These are phyloP conservation scores for Zoanthus sociatus DNA, from an alignment of 92 coral and sea anemone species.

Conservation along the genomic window DNA sequence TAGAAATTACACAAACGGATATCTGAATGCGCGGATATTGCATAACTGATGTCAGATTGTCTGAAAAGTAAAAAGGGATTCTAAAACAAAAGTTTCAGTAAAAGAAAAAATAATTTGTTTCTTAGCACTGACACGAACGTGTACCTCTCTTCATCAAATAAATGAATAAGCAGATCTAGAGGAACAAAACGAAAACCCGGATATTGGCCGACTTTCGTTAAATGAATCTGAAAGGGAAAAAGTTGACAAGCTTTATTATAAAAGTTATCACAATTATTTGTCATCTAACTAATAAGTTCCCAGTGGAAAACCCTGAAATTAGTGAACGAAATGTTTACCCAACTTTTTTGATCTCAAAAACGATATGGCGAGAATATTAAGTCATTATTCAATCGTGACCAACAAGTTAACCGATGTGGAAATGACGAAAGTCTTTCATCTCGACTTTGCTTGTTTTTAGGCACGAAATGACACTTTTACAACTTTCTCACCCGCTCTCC, in stretches of 20 bases:
- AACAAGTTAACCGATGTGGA: not conserved
- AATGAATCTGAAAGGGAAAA: not conserved
- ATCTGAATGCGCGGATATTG: not conserved
- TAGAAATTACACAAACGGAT: not conserved
- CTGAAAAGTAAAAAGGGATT: too few relatives aligned
- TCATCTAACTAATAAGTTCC: not conserved
- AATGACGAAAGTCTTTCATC: not conserved
- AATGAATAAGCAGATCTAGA: not conserved
- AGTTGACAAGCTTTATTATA: not conserved
- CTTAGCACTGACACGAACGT: slow-evolving; percentile 3
- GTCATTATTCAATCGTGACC: slow-evolving; percentile 8
- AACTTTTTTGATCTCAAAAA: slow-evolving; percentile 2
- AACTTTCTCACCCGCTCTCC: not conserved
- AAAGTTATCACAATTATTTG: not conserved
- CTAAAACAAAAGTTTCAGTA: not conserved
- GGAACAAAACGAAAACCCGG: not conserved
- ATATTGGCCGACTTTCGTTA: slow-evolving; percentile 22
- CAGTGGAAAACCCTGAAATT: not conserved
- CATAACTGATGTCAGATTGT: not conserved
- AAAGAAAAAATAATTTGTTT: not conserved
- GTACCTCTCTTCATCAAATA: not conserved
- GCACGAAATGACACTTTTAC: not conserved
- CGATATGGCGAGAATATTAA: not conserved
- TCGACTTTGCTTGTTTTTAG: not conserved
- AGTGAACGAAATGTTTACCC: not conserved